A percentile compares a stretch with the other conserved stretches of the same genome.
Evolutionary conservation across 2,113 vertebrate genomes (phyloP).

Genomic region (Triplophysa rosa): DNA sequence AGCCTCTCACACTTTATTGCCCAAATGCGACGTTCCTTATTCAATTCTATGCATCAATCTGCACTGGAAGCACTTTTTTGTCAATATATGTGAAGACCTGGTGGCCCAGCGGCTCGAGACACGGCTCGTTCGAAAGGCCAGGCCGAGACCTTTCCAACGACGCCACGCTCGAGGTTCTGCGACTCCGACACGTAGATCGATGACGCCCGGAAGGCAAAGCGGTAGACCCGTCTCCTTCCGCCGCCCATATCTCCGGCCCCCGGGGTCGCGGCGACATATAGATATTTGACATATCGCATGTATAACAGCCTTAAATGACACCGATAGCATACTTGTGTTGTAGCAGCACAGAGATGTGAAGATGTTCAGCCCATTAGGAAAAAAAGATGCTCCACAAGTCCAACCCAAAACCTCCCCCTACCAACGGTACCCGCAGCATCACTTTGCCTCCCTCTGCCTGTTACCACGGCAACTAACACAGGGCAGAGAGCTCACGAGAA

Average conservation of each 20-base stretch:
- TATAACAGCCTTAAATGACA: constrained; percentile 1
- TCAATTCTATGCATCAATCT: background rate
- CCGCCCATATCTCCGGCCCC: too few relatives aligned
- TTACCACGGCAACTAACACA: constrained; percentile 77
- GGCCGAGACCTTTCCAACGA: too few relatives aligned
- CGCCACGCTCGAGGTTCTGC: too few relatives aligned
- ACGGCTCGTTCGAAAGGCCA: too few relatives aligned
- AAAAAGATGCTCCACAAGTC: constrained; percentile 16
- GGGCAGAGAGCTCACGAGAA: constrained; percentile 61
- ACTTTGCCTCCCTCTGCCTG: constrained; percentile 65
- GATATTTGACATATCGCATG: background rate
- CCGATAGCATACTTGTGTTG: background rate
- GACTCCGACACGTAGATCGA: too few relatives aligned
- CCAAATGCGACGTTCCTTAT: background rate
- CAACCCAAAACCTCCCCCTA: constrained; percentile 39
- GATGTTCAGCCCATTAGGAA: background rate
- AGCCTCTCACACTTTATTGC: too few relatives aligned
- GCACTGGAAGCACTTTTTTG: background rate
- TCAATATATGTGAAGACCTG: background rate
- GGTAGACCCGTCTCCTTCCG: too few relatives aligned
- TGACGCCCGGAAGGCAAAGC: too few relatives aligned
- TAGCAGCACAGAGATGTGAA: background rate
- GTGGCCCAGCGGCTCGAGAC: too few relatives aligned
- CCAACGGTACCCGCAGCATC: constrained; percentile 47
- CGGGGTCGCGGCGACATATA: too few relatives aligned